Percentiles rank a stretch among this genome's conserved stretches.
These are phyloP conservation scores for mouse (Mus musculus) DNA, from an alignment of 2,113 vertebrate genomes.

Conservation along the genomic window DNA sequence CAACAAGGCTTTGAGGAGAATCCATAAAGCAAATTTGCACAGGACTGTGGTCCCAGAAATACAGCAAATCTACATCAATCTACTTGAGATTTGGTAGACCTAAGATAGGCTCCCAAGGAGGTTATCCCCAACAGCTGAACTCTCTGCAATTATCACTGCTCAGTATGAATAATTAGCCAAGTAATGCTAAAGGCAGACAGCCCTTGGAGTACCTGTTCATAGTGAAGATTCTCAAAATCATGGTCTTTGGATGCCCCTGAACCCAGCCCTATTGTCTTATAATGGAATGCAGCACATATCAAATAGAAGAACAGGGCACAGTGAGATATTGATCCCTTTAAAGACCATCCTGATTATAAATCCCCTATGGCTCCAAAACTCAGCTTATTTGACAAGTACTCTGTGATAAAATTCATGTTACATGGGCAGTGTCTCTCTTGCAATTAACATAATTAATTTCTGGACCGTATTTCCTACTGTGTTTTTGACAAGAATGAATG, in stretches of 20 bases:
- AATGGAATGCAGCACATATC: neutral
- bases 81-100: neutral
- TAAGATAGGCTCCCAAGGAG: neutral
- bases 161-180: neutral
- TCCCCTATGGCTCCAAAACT: neutral
- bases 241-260: fast-evolving
- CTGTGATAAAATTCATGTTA: neutral
- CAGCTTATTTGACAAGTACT: neutral
- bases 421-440: neutral
- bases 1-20: neutral
- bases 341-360: neutral
- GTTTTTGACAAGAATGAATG: neutral
- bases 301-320: neutral
- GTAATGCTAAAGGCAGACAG: neutral
- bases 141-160: neutral
- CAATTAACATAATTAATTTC: neutral
- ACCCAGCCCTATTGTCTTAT: no score
- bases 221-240: neutral
- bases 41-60: neutral
- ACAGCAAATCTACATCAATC: neutral
- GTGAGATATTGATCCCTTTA: neutral
- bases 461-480: neutral
- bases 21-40: neutral
- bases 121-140: neutral
- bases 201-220: fast-evolving